Evolutionary conservation across 2,888 invertebrate genomes (phyloP).

Genomic region (Crepidodera aurea): DNA sequence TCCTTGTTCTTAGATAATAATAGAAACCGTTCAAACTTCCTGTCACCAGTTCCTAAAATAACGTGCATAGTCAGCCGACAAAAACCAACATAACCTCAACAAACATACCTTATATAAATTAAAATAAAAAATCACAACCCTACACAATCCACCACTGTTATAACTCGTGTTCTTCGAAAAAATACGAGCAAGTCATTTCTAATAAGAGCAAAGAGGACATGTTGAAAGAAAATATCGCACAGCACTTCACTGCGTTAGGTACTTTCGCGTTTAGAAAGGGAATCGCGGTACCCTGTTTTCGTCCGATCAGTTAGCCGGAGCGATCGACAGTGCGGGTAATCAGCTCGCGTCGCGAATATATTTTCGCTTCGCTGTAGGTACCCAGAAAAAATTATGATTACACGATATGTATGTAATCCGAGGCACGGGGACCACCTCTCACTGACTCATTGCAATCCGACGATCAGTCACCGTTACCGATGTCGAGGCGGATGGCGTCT

Average conservation of each 20-base stretch:
- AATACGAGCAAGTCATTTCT: constrained; percentile 38
- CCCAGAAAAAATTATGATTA: background rate
- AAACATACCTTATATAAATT: constrained; percentile 16
- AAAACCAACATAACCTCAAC: constrained; percentile 25
- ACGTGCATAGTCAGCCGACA: background rate
- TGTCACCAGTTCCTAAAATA: constrained; percentile 21
- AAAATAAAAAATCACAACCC: background rate
- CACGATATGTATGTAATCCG: background rate
- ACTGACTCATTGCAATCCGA: constrained; percentile 7
- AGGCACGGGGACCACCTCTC: constrained; percentile 21
- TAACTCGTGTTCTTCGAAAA: constrained; percentile 28
- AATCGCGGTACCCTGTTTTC: constrained; percentile 25
- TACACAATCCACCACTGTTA: constrained; percentile 29
- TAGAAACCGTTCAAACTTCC: constrained; percentile 19
- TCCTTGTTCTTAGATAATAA: constrained; percentile 22
- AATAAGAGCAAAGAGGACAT: constrained; percentile 35
- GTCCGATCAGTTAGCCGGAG: constrained; percentile 11
- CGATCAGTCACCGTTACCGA: background rate
- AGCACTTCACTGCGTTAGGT: constrained; percentile 28
- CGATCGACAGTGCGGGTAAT: constrained; percentile 11
- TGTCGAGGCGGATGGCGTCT: background rate
- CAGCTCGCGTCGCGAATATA: constrained; percentile 14
- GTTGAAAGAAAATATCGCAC: constrained; percentile 27
- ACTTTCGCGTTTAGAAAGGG: constrained; percentile 9
- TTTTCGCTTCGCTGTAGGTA: constrained; percentile 7